A percentile compares a stretch with the other conserved stretches of the same genome.
phyloP scores from a whole-genome alignment of 2,113 vertebrate genomes.

The Nesoenas mayeri region DNA sequence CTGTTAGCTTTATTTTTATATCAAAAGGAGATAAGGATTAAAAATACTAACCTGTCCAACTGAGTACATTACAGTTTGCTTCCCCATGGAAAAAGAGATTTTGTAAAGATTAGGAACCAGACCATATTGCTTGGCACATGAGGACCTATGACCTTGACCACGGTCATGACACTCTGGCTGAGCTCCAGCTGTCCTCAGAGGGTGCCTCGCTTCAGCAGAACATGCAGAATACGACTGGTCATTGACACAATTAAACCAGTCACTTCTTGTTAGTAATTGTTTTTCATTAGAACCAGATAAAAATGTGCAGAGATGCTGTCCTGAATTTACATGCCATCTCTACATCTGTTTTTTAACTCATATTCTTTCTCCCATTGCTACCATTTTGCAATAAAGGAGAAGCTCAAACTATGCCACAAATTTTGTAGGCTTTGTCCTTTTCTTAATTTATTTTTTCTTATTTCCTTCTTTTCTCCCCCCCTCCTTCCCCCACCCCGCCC shows the following conservation, averaged over 20 bases:
- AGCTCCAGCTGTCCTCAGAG: conserved; percentile 52
- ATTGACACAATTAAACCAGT: conserved; percentile 51
- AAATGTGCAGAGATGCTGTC: background rate
- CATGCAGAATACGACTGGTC: conserved; percentile 18
- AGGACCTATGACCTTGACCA: conserved; percentile 37
- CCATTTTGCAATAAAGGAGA: background rate
- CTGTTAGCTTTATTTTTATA: conserved; percentile 55
- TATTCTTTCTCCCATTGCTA: background rate
- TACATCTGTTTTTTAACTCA: background rate
- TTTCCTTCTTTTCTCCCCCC: too few species aligned
- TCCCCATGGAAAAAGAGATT: background rate
- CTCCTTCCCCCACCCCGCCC: too few species aligned
- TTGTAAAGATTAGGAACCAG: conserved; percentile 25
- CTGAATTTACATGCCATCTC: background rate
- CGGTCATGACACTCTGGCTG: background rate
- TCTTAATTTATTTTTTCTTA: accelerated
- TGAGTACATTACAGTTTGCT: conserved; percentile 4
- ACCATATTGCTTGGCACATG: background rate
- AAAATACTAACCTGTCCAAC: conserved; percentile 1
- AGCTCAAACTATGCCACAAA: background rate
- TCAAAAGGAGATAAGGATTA: conserved; percentile 57
- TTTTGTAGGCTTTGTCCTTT: background rate
- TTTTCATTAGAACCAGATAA: background rate
- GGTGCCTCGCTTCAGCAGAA: conserved; percentile 35
- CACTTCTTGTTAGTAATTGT: conserved; percentile 39